These are phyloP conservation scores for Ennomos quercinarius DNA, from an alignment of 2,888 invertebrate genomes.

Conservation along the genomic window DNA sequence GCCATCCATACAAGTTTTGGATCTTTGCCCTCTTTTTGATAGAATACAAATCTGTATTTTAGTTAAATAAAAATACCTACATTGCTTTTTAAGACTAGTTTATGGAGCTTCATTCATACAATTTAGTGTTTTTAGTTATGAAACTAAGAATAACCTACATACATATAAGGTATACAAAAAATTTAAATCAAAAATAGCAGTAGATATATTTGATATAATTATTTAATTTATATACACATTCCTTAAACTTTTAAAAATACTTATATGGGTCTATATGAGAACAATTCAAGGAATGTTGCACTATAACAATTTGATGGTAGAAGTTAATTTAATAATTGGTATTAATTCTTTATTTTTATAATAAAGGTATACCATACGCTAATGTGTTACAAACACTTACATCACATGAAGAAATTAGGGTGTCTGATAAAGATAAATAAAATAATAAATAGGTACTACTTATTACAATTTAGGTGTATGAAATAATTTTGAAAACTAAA, in stretches of 20 bases:
- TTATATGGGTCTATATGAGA: conserved; percentile 49
- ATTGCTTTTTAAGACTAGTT: too few species aligned
- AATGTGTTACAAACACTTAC: conserved; percentile 60
- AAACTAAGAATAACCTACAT: background rate
- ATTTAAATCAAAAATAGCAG: conserved; percentile 41
- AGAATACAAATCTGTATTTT: too few species aligned
- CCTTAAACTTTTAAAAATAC: conserved; percentile 63
- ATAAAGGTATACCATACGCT: conserved; percentile 45
- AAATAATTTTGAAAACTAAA: conserved; percentile 67
- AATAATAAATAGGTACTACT: conserved; percentile 47
- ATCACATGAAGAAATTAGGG: conserved; percentile 53
- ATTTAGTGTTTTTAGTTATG: too few species aligned
- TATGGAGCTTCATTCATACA: too few species aligned
- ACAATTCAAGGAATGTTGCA: conserved; percentile 74
- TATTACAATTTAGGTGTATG: conserved; percentile 50
- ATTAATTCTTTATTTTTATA: conserved; percentile 40
- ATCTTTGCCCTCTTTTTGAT: too few species aligned
- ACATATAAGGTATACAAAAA: background rate
- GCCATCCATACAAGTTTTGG: too few species aligned
- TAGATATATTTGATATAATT: conserved; percentile 55
- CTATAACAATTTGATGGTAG: conserved; percentile 50
- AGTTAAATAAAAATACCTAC: too few species aligned
- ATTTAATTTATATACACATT: conserved; percentile 82
- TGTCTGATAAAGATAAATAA: conserved; percentile 49
- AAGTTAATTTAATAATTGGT: conserved; percentile 42